Evolutionary conservation across 2,797 vertebrate species (phyloP).

Genomic region (Serranus cabrilla): DNA sequence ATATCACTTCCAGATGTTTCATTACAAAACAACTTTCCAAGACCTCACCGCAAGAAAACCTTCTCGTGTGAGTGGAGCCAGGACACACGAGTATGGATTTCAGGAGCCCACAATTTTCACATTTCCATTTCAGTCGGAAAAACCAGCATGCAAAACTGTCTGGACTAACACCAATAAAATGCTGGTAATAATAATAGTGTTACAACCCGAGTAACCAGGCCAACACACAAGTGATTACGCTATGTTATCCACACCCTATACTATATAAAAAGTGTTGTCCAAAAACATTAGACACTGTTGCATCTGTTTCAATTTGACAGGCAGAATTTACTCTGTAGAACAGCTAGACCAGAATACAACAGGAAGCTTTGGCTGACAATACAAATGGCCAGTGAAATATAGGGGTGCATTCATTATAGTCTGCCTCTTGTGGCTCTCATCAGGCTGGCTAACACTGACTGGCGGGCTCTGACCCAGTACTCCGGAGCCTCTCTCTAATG

Average conservation of each 20-base stretch:
- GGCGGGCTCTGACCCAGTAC: constrained; percentile 87
- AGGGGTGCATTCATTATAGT: constrained; percentile 88
- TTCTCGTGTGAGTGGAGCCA: constrained; percentile 65
- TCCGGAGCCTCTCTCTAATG: constrained; percentile 84
- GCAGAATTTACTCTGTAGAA: constrained; percentile 20
- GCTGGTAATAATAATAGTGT: constrained; percentile 26
- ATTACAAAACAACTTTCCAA: constrained; percentile 78
- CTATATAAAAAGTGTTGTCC: constrained; percentile 3
- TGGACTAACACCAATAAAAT: constrained; percentile 46
- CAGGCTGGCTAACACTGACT: constrained; percentile 83
- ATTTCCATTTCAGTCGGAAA: constrained; percentile 63
- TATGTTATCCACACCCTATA: constrained; percentile 8
- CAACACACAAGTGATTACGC: constrained; percentile 10
- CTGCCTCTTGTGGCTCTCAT: constrained; percentile 88
- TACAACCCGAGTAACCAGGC: constrained; percentile 11
- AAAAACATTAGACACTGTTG: constrained; percentile 8
- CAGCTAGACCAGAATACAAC: constrained; percentile 34
- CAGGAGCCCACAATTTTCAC: constrained; percentile 65
- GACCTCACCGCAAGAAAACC: constrained; percentile 64
- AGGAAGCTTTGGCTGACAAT: constrained; percentile 45
- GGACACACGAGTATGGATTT: constrained; percentile 59
- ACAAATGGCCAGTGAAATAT: constrained; percentile 68
- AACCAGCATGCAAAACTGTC: constrained; percentile 36
- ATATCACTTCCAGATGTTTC: constrained; percentile 85
- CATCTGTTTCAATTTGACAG: constrained; percentile 70